Percentiles rank a stretch among this genome's conserved stretches.
Conservation (phyloP, 2,888 invertebrate genomes). For the Drosophila suboccidentalis region DNA sequence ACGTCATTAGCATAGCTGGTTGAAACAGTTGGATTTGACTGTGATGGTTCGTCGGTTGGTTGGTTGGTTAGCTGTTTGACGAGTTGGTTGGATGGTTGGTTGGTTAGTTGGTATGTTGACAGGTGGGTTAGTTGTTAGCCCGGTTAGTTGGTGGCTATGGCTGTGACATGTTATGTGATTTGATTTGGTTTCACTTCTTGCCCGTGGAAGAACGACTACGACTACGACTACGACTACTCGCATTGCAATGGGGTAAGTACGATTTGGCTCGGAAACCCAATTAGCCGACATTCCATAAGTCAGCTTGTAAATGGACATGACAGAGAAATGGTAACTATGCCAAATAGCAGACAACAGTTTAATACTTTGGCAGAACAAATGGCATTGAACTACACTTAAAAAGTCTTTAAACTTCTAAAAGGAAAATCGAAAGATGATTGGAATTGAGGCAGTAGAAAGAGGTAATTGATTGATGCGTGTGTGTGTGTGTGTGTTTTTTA, state of each 20-base stretch:
- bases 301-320: conserved; percentile 50
- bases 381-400: conserved; percentile 15
- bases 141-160: conserved; percentile 28
- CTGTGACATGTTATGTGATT: conserved; percentile 74
- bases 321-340: conserved; percentile 42
- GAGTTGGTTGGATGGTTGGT: neutral
- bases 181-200: conserved; percentile 63
- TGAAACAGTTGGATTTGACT: conserved; percentile 50
- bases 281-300: conserved; percentile 72
- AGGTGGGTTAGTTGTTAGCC: conserved; percentile 18
- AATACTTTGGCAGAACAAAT: conserved; percentile 15
- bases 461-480: neutral
- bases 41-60: conserved; percentile 42
- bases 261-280: conserved; percentile 71
- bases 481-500: too few species aligned
- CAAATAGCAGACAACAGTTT: conserved; percentile 33
- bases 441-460: neutral
- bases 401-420: neutral
- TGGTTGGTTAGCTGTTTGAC: conserved; percentile 12
- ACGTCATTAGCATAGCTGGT: conserved; percentile 69
- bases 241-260: conserved; percentile 62
- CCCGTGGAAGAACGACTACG: conserved; percentile 24
- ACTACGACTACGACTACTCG: conserved; percentile 25
- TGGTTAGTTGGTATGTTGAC: conserved; percentile 16
- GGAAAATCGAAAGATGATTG: too few species aligned